phyloP scores from a whole-genome alignment of 2,888 invertebrate species.

The Arrhopalites spinosus region DNA sequence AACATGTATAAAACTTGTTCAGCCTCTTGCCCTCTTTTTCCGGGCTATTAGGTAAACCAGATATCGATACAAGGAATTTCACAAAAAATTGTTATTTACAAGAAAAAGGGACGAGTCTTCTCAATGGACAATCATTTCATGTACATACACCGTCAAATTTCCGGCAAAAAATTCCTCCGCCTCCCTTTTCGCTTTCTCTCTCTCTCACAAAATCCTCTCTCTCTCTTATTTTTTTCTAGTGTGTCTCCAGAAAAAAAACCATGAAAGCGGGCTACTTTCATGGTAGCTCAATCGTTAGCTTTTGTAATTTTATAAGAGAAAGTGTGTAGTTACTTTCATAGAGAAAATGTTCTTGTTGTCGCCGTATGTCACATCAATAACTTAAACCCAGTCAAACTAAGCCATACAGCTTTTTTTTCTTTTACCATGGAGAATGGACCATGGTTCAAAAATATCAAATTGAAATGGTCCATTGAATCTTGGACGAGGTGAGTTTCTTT shows the following conservation, averaged over 20 bases:
- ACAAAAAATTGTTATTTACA: background rate
- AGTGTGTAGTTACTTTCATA: no score
- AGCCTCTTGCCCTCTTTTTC: slow-evolving; percentile 7
- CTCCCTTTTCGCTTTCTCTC: background rate
- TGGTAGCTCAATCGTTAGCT: no score
- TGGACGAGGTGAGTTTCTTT: no score
- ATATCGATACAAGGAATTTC: slow-evolving; percentile 15
- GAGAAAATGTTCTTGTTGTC: no score
- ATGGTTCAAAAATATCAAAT: no score
- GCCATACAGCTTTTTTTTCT: no score
- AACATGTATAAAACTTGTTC: background rate
- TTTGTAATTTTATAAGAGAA: background rate
- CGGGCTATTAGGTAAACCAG: slow-evolving; percentile 27
- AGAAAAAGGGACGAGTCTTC: no score
- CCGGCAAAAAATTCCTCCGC: background rate
- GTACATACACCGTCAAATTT: background rate
- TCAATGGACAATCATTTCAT: background rate
- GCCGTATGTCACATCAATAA: no score
- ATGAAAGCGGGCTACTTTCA: no score
- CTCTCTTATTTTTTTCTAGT: background rate
- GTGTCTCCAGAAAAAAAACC: background rate
- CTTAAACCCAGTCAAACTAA: no score
- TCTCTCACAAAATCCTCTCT: background rate
- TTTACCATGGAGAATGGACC: no score
- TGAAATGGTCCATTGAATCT: no score